Evolutionary conservation across 2,888 invertebrate species (phyloP).

Genomic region (Tholera decimalis): DNA sequence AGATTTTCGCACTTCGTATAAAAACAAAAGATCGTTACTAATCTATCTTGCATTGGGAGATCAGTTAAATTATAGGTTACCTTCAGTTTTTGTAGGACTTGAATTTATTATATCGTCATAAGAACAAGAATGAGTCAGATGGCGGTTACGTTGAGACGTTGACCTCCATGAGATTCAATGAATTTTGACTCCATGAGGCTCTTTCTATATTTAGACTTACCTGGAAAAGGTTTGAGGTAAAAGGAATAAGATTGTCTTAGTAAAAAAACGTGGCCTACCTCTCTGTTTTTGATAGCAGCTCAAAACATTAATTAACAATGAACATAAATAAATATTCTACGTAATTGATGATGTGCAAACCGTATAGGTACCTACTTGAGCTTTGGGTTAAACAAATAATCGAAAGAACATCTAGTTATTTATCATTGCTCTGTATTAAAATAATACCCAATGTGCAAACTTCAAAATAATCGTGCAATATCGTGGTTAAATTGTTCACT

Average conservation of each 20-base stretch:
- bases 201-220: conserved; percentile 44
- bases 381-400: conserved; percentile 1
- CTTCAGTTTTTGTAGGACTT: conserved; percentile 42
- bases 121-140: conserved; percentile 58
- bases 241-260: conserved; percentile 12
- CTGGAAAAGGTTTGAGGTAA: conserved; percentile 35
- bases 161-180: conserved; percentile 56
- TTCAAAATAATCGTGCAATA: conserved; percentile 26
- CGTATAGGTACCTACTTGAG: neutral
- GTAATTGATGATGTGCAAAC: neutral
- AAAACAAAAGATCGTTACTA: conserved; percentile 41
- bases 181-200: conserved; percentile 30
- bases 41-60: conserved; percentile 29
- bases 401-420: no score
- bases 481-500: conserved; percentile 17
- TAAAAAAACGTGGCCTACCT: neutral
- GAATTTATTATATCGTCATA: conserved; percentile 33
- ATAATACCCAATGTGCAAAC: neutral
- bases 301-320: neutral
- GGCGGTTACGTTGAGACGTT: conserved; percentile 49
- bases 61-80: conserved; percentile 25
- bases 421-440: conserved; percentile 7
- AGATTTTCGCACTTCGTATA: conserved; percentile 11
- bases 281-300: conserved; percentile 6
- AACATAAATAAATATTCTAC: neutral